These are phyloP conservation scores for Hypanus sabinus DNA, from an alignment of 2,113 vertebrate genomes.

Conservation along the genomic window DNA sequence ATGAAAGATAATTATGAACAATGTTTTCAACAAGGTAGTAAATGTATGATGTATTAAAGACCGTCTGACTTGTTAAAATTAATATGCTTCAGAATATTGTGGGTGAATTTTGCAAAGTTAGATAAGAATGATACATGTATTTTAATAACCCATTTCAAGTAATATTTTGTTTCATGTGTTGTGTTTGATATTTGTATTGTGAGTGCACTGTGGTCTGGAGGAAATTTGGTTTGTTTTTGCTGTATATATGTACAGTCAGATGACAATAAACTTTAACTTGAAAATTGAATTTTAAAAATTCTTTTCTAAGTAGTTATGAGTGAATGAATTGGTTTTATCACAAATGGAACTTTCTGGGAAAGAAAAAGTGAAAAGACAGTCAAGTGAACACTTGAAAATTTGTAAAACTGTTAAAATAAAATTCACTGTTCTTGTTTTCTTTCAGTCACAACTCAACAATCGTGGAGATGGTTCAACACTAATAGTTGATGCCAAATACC, in stretches of 20 bases:
- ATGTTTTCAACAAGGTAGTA: neutral
- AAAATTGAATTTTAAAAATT: too few relatives aligned
- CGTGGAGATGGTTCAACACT: constrained; percentile 71
- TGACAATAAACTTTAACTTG: too few relatives aligned
- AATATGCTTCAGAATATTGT: neutral
- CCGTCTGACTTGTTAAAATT: neutral
- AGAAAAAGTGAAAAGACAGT: neutral
- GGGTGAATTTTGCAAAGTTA: neutral
- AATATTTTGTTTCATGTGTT: too few relatives aligned
- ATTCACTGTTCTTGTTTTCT: constrained; percentile 43
- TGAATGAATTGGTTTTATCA: neutral
- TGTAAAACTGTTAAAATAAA: neutral
- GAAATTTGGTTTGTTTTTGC: too few relatives aligned
- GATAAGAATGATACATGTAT: neutral
- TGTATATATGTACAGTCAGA: too few relatives aligned
- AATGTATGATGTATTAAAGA: neutral
- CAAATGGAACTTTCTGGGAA: neutral
- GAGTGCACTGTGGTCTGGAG: too few relatives aligned
- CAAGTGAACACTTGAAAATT: too few relatives aligned
- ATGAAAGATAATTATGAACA: neutral
- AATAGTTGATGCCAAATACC: constrained; percentile 80
- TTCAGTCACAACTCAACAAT: constrained; percentile 71
- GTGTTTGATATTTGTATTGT: too few relatives aligned
- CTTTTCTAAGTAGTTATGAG: neutral
- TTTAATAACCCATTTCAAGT: too few relatives aligned